Base-by-base conservation (phyloP, 2,113 vertebrate genomes). In the Cryptotis parvus region DNA sequence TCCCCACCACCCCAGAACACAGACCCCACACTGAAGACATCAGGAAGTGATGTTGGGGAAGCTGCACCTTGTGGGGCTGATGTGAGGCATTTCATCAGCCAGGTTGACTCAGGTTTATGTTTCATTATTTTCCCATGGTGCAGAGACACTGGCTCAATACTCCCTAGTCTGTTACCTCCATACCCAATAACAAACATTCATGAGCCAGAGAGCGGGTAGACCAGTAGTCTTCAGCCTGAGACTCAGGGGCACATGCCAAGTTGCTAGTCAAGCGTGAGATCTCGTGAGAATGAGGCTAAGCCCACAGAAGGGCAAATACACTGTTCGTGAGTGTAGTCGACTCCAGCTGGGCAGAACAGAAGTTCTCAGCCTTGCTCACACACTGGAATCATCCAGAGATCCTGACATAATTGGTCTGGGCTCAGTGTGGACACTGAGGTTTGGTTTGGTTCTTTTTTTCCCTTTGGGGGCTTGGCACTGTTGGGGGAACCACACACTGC, bases 61-160 rank as follows among this genome's bases (percentile, higher is more conserved):
- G 29, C 11, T 27, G 27, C 3, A 1, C 6, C n/a, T n/a, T 0
- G 0, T 10, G 6, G 10, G 45, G 14, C 45, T 49, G 27, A 0
- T 20, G 29, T 37, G 11, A 6, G 1, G 33, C 29, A 0, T 37
- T 58, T 76, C 86, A 52, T 3, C n/a, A 61, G 35, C 55, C 55
- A 87, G 2, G 4, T 20, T 24, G 39, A 43, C 49, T 24, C 22
- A 0, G 12, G 12, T 68, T 61, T 88, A 16, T 5, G 31, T 75
- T 72, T 31, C 1, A 24, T 39, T 8, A 33, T 11, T 77, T 91
- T 78, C 8, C 1, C n/a, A 4, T 26, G 26, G 7, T 16, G 29
- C 45, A 43, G 11, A 68, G 1, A 2, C 3, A 1, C 61, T 26
- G 10, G 18, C 24, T 37, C 31, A 9, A 2, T 49, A 12, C 9